phyloP scores from a whole-genome alignment of 2,888 invertebrate species.

The Leptopilina drosophilae region DNA sequence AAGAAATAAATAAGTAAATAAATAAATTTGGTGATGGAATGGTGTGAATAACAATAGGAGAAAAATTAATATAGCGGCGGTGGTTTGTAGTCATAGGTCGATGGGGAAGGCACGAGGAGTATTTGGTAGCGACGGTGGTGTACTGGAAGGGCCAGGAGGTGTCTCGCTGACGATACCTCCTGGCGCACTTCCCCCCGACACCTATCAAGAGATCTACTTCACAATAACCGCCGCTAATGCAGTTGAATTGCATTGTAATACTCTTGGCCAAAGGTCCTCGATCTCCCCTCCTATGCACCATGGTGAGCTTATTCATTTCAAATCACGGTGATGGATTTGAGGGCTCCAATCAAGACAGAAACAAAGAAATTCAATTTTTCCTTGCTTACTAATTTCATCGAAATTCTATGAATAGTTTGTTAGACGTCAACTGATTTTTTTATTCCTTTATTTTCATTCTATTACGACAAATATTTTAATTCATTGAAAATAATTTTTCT shows the following conservation, averaged over 20 bases:
- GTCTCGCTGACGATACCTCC: conserved; percentile 93
- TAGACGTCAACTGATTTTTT: too few species aligned
- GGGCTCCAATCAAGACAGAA: background rate
- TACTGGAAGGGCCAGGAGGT: conserved; percentile 91
- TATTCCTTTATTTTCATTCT: too few species aligned
- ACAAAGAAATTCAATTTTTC: too few species aligned
- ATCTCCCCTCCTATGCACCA: conserved; percentile 72
- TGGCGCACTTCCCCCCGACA: conserved; percentile 89
- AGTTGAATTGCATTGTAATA: conserved; percentile 83
- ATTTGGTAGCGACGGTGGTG: conserved; percentile 89
- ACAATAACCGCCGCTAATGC: conserved; percentile 90
- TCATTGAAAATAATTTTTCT: too few species aligned
- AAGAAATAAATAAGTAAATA: too few species aligned
- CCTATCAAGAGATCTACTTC: conserved; percentile 95
- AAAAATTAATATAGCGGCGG: conserved; percentile 57
- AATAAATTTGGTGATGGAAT: conserved; percentile 18
- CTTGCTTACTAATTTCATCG: too few species aligned
- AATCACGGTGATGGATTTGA: conserved; percentile 52
- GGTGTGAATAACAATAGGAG: conserved; percentile 4
- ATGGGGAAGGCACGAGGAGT: conserved; percentile 77
- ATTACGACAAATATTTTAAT: too few species aligned
- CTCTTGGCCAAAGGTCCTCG: conserved; percentile 68
- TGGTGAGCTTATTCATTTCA: conserved; percentile 64
- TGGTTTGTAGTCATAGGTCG: conserved; percentile 63
- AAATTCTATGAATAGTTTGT: too few species aligned